Percentiles rank a stretch among this genome's conserved stretches.
Conservation (phyloP, 2,113 vertebrate genomes). For the Gnathonemus echidnorhynchus region DNA sequence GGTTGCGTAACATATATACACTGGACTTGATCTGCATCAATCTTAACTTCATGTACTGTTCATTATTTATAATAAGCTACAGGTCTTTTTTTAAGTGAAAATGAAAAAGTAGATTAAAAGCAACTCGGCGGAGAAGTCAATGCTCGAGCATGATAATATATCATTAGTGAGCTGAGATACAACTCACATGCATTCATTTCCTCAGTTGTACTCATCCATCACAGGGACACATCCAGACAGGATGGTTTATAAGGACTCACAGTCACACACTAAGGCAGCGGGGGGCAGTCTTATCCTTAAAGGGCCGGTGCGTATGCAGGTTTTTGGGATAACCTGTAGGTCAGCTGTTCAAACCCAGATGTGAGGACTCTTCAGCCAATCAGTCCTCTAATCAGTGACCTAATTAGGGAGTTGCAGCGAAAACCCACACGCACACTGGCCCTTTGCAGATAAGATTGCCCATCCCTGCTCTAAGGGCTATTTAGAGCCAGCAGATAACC, state of each 20-base stretch:
- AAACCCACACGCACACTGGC: too few species aligned
- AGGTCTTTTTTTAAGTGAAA: neutral
- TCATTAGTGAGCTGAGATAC: neutral
- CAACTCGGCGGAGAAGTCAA: neutral
- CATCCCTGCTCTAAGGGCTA: neutral
- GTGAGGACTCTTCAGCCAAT: too few species aligned
- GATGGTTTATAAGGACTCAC: neutral
- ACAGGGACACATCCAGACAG: neutral
- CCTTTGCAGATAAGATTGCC: too few species aligned
- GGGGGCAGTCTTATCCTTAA: too few species aligned
- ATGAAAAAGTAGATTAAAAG: neutral
- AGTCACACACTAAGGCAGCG: neutral
- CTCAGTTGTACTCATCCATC: neutral
- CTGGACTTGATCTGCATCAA: neutral
- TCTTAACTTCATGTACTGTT: neutral
- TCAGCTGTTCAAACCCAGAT: too few species aligned
- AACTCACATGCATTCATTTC: neutral
- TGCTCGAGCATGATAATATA: neutral
- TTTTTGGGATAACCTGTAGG: too few species aligned
- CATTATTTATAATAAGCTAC: neutral
- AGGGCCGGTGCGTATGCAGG: too few species aligned
- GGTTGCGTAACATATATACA: neutral
- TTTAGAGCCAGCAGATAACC: neutral
- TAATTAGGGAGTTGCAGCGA: too few species aligned
- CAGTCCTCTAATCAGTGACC: too few species aligned